Conservation (phyloP, 2,888 invertebrate species). For the Sesia bembeciformis region DNA sequence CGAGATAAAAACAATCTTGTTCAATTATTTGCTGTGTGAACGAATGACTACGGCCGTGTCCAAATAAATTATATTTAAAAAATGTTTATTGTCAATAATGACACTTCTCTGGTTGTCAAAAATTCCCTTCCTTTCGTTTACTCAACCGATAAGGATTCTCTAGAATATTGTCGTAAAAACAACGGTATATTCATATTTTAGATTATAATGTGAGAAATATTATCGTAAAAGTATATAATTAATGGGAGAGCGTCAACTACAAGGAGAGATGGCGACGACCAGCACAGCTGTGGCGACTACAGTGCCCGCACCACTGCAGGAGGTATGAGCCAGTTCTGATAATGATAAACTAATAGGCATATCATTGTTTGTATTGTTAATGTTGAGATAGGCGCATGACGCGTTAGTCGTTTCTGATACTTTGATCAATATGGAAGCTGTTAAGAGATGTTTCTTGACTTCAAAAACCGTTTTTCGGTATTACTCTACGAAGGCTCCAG, state of each 20-base stretch:
- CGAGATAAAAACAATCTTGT: too few relatives aligned
- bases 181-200: neutral
- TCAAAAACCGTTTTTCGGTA: slow-evolving; percentile 7
- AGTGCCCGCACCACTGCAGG: slow-evolving; percentile 47
- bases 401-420: neutral
- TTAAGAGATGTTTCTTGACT: neutral
- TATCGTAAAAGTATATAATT: slow-evolving; percentile 20
- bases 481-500: slow-evolving; percentile 37
- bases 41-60: too few relatives aligned
- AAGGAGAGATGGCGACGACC: slow-evolving; percentile 62
- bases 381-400: neutral
- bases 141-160: too few relatives aligned
- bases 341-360: neutral
- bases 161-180: too few relatives aligned
- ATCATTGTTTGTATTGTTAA: neutral
- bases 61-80: too few relatives aligned
- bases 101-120: too few relatives aligned
- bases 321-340: slow-evolving; percentile 31
- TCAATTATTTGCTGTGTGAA: too few relatives aligned
- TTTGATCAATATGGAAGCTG: neutral
- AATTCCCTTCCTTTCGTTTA: too few relatives aligned
- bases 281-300: slow-evolving; percentile 48
- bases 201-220: slow-evolving; percentile 30
- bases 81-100: too few relatives aligned
- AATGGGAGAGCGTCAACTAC: slow-evolving; percentile 50